These are phyloP conservation scores for Lagopus leucura DNA, from an alignment of 2,113 vertebrate genomes.

Conservation along the genomic window DNA sequence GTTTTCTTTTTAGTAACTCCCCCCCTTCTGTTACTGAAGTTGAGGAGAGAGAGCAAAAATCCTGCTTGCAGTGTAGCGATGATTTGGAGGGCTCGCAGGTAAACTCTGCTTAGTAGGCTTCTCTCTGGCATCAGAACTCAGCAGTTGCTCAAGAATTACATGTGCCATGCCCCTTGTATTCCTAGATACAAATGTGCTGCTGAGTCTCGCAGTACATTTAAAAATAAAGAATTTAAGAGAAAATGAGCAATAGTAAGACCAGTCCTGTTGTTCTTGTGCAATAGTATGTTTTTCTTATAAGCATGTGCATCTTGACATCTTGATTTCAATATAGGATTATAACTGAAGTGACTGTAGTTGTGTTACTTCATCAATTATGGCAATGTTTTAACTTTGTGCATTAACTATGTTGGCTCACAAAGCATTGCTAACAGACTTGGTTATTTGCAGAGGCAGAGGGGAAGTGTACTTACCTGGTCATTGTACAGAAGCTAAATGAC, in stretches of 20 bases:
- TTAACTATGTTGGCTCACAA: neutral
- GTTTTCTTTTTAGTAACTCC: neutral
- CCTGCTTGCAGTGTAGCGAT: neutral
- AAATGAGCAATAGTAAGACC: neutral
- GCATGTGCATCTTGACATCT: neutral
- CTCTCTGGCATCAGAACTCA: neutral
- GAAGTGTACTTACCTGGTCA: neutral
- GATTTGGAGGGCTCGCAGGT: neutral
- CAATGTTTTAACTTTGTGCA: neutral
- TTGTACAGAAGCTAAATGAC: neutral
- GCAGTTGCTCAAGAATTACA: neutral
- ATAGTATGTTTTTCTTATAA: neutral
- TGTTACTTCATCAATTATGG: neutral
- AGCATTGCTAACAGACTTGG: neutral
- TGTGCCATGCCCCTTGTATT: neutral
- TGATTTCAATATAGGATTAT: neutral
- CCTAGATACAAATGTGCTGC: neutral
- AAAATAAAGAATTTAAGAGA: neutral
- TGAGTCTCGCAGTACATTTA: neutral
- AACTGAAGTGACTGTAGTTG: neutral
- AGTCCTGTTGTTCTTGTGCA: neutral
- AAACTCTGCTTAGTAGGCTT: neutral
- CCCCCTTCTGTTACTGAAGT: neutral
- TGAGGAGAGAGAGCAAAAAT: too few species aligned
- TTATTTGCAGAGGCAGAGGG: neutral